Evolutionary conservation across 2,797 vertebrate genomes (phyloP), one percentile per base, ranked within the genome.

Genomic region (Phylloscopus collybita): DNA sequence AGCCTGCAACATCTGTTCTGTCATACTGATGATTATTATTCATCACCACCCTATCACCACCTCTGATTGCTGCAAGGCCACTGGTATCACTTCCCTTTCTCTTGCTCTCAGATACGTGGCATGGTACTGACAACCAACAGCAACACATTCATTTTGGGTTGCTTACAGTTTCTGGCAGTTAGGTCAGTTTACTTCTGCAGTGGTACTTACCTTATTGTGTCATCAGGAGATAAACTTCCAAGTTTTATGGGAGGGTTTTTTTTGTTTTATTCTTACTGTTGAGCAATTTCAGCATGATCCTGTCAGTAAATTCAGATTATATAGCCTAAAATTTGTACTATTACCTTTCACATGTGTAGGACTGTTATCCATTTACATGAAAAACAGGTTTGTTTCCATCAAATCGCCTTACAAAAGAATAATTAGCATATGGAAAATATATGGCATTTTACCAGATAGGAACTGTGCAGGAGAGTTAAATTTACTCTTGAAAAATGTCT

Each of bases 1-100:
- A 84, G 66, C 34, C 73, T 74, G 62, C 82, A 88, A 93, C 90
- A 81, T 94, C 66, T 95, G 87, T 91, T 94, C 82, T 88, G 59
- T 80, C 80, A 45, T 4, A 8, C 27, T 86, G 62, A 75, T 38
- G 29, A 27, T 79, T 60, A 81, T 81, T 88, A 54, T 59, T 90
- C 57, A 72, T 81, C 59, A 61, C 8, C 32, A 60, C 32, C 56
- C 91, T 73, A n/a, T 94, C 72, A 86, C 13, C 90, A 75, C 76
- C 65, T 93, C 80, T 0, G 1, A 72, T 81, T 69, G 42, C 73
- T 72, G 70, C 65, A 75, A 61, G 73, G 88, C 78, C 32, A 42
- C 47, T 78, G 17, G 25, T 80, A 86, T 75, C 76, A 19, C 49
- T 84, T 91, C 38, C 54, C 13, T 53, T 86, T 69, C 62, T 78